Conservation (phyloP, 2,797 vertebrate genomes). For the Sandelia bainsii region DNA sequence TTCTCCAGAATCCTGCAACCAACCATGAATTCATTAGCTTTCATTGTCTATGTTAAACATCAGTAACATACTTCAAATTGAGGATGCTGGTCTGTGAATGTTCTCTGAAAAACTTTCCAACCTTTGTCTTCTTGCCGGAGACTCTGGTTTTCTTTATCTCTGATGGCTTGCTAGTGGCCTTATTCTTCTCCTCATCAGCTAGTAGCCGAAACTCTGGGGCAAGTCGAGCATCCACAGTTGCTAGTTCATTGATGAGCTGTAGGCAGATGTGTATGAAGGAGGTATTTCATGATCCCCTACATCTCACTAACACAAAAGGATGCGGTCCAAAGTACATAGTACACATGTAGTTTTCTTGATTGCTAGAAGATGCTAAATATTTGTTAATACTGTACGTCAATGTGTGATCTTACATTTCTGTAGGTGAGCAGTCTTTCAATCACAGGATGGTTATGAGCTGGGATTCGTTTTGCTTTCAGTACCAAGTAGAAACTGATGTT, state of each 20-base stretch:
- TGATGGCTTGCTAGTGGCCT: conserved; percentile 29
- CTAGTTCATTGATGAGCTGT: conserved; percentile 91
- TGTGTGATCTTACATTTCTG: conserved; percentile 85
- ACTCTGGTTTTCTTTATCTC: conserved; percentile 66
- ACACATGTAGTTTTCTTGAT: background rate
- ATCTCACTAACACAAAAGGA: background rate
- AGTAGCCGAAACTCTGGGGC: conserved; percentile 88
- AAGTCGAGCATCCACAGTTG: conserved; percentile 86
- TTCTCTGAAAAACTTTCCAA: conserved; percentile 12
- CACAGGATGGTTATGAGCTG: conserved; percentile 92
- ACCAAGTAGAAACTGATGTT: conserved; percentile 97
- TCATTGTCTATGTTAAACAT: background rate
- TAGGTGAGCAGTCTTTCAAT: conserved; percentile 93
- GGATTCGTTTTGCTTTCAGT: conserved; percentile 91
- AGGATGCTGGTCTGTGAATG: background rate
- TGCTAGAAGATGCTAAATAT: background rate
- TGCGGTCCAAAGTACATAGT: background rate
- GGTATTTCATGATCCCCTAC: background rate
- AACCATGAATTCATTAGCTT: background rate
- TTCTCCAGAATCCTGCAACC: conserved; percentile 62
- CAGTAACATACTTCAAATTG: background rate
- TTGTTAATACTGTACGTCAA: background rate
- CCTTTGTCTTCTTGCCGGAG: conserved; percentile 69
- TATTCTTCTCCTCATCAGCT: conserved; percentile 61
- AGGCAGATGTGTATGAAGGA: background rate